These are phyloP conservation scores for Lacerta bilineata DNA, from an alignment of 2,797 vertebrate genomes.

Conservation along the genomic window DNA sequence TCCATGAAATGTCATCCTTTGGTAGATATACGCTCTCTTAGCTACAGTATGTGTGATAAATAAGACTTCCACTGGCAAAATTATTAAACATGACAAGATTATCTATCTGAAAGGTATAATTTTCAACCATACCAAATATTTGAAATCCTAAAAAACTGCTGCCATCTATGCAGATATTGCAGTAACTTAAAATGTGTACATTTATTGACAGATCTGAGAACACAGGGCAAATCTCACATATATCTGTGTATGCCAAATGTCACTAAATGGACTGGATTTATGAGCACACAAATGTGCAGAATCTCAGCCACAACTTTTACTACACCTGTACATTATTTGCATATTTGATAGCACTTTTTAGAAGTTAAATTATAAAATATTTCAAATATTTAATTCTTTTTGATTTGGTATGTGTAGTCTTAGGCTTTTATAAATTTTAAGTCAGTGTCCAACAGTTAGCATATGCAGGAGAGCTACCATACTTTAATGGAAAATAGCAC, in stretches of 20 bases:
- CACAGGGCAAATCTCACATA: constrained; percentile 26
- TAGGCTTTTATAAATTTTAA: constrained; percentile 69
- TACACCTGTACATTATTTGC: constrained; percentile 64
- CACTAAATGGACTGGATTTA: constrained; percentile 11
- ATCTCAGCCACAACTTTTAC: constrained; percentile 49
- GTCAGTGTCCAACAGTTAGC: constrained; percentile 51
- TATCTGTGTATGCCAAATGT: neutral
- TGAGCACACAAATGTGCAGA: constrained; percentile 21
- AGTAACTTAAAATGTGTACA: constrained; percentile 73
- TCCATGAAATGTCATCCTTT: constrained; percentile 77
- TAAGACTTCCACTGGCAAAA: constrained; percentile 72
- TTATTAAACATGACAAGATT: constrained; percentile 70
- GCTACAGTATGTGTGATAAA: constrained; percentile 75
- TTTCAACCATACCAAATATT: constrained; percentile 77
- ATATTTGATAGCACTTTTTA: constrained; percentile 62
- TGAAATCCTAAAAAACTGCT: constrained; percentile 73
- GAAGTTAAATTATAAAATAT: constrained; percentile 72
- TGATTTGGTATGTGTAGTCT: constrained; percentile 75
- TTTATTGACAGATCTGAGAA: constrained; percentile 78
- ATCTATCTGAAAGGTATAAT: constrained; percentile 69
- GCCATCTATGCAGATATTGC: constrained; percentile 67
- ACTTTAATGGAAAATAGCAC: constrained; percentile 69
- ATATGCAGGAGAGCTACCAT: constrained; percentile 61
- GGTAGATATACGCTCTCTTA: constrained; percentile 77
- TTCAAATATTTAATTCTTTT: constrained; percentile 66